Percentiles rank a stretch among this genome's conserved stretches.
Conservation (phyloP, 53 echinoderm and acorn worm species). For the Echinometra lucunter region DNA sequence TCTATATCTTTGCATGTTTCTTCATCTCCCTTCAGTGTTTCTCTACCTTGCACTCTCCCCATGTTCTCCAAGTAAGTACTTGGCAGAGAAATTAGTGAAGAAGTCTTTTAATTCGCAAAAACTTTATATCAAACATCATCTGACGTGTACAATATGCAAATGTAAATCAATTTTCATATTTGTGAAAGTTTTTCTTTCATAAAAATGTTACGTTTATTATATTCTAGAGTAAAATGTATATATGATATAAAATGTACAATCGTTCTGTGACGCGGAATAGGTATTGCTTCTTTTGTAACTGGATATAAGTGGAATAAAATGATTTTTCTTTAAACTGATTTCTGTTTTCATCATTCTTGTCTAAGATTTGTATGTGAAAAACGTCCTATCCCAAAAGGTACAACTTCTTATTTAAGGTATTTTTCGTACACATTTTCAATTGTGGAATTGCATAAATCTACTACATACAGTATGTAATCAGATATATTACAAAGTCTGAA, state of each 20-base stretch:
- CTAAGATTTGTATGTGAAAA: no score
- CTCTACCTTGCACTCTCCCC: background rate
- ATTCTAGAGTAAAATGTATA: background rate
- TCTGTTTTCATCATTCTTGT: no score
- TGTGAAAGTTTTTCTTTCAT: background rate
- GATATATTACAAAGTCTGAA: no score
- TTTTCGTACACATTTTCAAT: no score
- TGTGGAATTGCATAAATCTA: no score
- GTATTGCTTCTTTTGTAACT: background rate
- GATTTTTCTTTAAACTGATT: background rate
- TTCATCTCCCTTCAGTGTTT: background rate
- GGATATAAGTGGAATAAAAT: background rate
- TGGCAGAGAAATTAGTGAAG: background rate
- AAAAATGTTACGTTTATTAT: background rate
- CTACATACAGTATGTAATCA: no score
- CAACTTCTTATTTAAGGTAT: no score
- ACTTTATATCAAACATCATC: background rate
- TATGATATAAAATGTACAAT: background rate
- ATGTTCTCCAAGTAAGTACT: no score
- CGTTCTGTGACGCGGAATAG: background rate
- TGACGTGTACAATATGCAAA: background rate
- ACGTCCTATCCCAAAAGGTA: no score
- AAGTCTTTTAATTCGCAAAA: background rate
- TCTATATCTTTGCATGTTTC: background rate
- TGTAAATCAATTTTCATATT: background rate